Evolutionary conservation across 1,140 invertebrate genomes (phyloP).

Genomic region (Drosophila baimaii): DNA sequence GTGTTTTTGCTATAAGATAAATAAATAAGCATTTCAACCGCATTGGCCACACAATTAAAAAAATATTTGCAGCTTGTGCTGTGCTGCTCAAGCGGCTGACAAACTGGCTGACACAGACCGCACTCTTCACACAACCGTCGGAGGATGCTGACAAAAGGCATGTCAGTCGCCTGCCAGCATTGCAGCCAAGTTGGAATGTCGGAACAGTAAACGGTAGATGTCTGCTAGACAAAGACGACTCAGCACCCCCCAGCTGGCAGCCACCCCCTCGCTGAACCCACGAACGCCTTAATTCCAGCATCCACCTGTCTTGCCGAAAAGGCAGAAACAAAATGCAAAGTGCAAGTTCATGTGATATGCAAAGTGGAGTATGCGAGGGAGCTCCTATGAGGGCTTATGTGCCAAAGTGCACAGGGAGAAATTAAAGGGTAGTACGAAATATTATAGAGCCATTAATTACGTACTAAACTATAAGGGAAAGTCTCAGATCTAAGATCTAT

Average conservation of each 20-base stretch:
- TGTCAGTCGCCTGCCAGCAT: conserved; percentile 56
- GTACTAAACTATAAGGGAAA: neutral
- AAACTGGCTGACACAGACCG: conserved; percentile 54
- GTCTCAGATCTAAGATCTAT: neutral
- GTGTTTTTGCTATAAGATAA: conserved; percentile 3
- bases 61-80: conserved; percentile 15
- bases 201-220: conserved; percentile 75
- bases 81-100: conserved; percentile 29
- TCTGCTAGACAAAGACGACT: conserved; percentile 65
- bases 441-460: too few species aligned
- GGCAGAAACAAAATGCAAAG: conserved; percentile 59
- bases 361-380: conserved; percentile 62
- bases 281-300: conserved; percentile 13
- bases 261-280: neutral
- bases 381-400: conserved; percentile 22
- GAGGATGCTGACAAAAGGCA: conserved; percentile 59
- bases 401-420: conserved; percentile 11
- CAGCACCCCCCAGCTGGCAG: conserved; percentile 18
- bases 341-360: conserved; percentile 80
- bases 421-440: neutral
- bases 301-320: conserved; percentile 54
- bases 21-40: conserved; percentile 7
- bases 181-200: conserved; percentile 70
- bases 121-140: conserved; percentile 47
- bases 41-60: conserved; percentile 25